phyloP scores from a whole-genome alignment of 2,888 invertebrate genomes.

The Limnephilus marmoratus region DNA sequence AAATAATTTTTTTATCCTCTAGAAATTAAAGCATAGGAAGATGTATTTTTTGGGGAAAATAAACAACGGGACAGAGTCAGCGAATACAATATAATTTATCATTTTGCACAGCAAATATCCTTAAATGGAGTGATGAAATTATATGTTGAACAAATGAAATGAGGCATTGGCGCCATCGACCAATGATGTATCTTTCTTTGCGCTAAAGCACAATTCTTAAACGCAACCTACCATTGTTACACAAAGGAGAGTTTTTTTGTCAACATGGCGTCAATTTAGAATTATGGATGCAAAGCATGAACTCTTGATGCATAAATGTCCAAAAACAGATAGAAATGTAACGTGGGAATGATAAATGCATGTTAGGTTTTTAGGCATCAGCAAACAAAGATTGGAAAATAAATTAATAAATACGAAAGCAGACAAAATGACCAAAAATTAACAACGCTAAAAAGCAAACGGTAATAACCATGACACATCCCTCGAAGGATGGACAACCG shows the following conservation, averaged over 20 bases:
- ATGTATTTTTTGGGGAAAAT: background rate
- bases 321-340: background rate
- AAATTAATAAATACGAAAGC: background rate
- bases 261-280: background rate
- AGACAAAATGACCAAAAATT: background rate
- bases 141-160: no score
- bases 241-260: background rate
- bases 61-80: background rate
- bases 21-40: background rate
- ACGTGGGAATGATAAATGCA: background rate
- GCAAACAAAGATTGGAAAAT: background rate
- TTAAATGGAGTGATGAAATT: background rate
- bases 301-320: background rate
- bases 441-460: background rate
- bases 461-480: background rate
- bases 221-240: background rate
- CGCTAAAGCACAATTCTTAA: background rate
- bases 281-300: background rate
- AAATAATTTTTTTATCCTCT: no score
- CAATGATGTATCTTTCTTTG: background rate
- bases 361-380: background rate
- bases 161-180: no score
- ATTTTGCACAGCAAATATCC: background rate
- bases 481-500: background rate
- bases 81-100: background rate